These are phyloP conservation scores for Hassar affinis DNA, from an alignment of 2,113 vertebrate genomes.

Conservation along the genomic window DNA sequence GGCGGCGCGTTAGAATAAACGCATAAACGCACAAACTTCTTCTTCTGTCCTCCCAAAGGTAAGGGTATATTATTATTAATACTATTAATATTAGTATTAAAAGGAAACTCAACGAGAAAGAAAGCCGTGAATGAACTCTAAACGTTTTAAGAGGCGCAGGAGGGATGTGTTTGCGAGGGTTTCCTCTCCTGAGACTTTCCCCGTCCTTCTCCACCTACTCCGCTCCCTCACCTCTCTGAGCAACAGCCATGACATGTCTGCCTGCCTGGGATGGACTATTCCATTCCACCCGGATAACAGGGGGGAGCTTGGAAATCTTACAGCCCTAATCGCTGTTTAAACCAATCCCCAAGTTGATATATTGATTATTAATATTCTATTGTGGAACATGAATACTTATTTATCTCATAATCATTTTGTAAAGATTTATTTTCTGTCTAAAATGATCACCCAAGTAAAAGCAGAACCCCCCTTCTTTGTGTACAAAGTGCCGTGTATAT, in stretches of 20 bases:
- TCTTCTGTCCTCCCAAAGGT: background rate
- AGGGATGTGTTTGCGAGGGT: background rate
- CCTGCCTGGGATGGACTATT: slow-evolving; percentile 68
- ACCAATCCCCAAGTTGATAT: background rate
- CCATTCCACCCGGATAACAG: slow-evolving; percentile 48
- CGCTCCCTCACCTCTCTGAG: slow-evolving; percentile 62
- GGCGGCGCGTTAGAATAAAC: background rate
- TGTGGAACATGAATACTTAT: rapidly evolving
- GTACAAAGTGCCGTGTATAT: background rate
- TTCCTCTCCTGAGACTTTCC: slow-evolving; percentile 21
- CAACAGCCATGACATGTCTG: slow-evolving; percentile 72
- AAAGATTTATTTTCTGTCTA: background rate
- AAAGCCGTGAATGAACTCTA: background rate
- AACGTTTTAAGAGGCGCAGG: background rate
- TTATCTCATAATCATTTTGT: too few relatives aligned
- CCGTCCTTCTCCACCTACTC: slow-evolving; percentile 50
- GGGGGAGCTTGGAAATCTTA: background rate
- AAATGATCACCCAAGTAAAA: background rate
- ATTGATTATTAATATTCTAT: too few relatives aligned
- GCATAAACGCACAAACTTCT: background rate
- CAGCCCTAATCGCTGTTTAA: too few relatives aligned
- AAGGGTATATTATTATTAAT: too few relatives aligned
- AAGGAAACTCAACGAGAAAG: background rate
- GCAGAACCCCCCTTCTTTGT: background rate
- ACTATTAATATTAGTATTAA: too few relatives aligned